A percentile compares a stretch with the other conserved stretches of the same genome.
Evolutionary conservation across 2,888 invertebrate genomes (phyloP).

Genomic region (Rhabditoides inermis): DNA sequence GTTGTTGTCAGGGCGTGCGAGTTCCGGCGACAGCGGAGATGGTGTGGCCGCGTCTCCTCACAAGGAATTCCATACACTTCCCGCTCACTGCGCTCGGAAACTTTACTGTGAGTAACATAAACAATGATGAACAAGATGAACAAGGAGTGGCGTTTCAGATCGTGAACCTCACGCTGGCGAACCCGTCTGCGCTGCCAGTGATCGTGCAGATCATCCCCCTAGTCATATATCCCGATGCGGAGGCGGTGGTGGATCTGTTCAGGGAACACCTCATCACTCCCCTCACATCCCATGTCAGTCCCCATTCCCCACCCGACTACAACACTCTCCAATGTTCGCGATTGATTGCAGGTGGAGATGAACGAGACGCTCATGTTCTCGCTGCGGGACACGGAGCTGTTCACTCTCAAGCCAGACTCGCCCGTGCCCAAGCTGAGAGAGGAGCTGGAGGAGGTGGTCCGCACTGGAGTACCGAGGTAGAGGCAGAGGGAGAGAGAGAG

Average conservation of each 20-base stretch:
- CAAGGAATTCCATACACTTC: conserved; percentile 60
- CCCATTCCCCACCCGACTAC: conserved; percentile 1
- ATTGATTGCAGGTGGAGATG: conserved; percentile 48
- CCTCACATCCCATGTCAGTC: conserved; percentile 19
- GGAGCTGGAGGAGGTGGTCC: conserved; percentile 54
- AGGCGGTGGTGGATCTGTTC: conserved; percentile 56
- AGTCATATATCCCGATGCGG: conserved; percentile 65
- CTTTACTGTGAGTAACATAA: conserved; percentile 56
- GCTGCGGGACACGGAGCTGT: conserved; percentile 51
- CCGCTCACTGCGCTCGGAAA: conserved; percentile 71
- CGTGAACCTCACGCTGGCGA: conserved; percentile 65
- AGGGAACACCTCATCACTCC: conserved; percentile 21
- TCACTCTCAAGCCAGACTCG: conserved; percentile 48
- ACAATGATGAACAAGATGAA: background rate
- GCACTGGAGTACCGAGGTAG: conserved; percentile 9
- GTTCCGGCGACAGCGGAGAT: conserved; percentile 65
- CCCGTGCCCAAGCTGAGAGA: conserved; percentile 54
- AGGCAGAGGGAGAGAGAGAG: conserved; percentile 9
- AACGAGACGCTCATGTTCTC: conserved; percentile 57
- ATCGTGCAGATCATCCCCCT: conserved; percentile 65
- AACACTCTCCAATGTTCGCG: background rate
- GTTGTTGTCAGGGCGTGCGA: too few relatives aligned
- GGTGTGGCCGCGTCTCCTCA: conserved; percentile 63
- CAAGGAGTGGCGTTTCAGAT: conserved; percentile 51
- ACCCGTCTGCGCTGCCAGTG: conserved; percentile 66